These are phyloP conservation scores for Danio jaintianensis DNA, from an alignment of 2,797 vertebrate genomes.

Conservation along the genomic window DNA sequence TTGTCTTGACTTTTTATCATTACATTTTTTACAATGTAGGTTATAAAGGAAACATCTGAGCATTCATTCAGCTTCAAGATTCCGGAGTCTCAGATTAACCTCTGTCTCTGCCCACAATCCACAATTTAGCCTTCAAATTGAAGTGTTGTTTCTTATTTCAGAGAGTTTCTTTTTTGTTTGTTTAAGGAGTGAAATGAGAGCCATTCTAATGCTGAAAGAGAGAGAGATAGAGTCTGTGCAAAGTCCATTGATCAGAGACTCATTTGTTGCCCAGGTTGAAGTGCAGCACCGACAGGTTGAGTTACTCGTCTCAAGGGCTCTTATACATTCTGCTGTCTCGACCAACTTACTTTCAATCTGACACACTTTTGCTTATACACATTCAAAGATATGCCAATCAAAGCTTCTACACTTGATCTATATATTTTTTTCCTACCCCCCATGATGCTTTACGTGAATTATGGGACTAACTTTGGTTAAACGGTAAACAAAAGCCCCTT, in stretches of 20 bases:
- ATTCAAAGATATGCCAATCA: slow-evolving; percentile 15
- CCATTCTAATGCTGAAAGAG: slow-evolving; percentile 26
- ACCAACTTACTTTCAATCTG: slow-evolving; percentile 26
- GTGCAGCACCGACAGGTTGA: slow-evolving; percentile 37
- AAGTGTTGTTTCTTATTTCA: slow-evolving; percentile 46
- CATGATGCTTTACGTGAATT: too few species aligned
- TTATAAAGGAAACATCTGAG: background rate
- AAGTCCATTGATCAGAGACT: slow-evolving; percentile 32
- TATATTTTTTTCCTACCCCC: too few species aligned
- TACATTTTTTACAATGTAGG: too few species aligned
- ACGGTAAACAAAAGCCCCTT: too few species aligned
- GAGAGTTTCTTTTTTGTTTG: slow-evolving; percentile 28
- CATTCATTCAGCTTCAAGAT: slow-evolving; percentile 15
- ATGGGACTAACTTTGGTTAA: too few species aligned
- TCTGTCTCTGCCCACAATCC: slow-evolving; percentile 2
- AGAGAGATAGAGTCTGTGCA: slow-evolving; percentile 1
- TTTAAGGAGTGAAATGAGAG: slow-evolving; percentile 43
- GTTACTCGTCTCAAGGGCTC: slow-evolving; percentile 48
- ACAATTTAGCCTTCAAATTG: slow-evolving; percentile 23
- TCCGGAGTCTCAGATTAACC: slow-evolving; percentile 29
- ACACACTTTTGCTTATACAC: slow-evolving; percentile 10
- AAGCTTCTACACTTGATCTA: background rate
- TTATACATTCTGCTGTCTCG: slow-evolving; percentile 30
- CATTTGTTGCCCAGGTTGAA: slow-evolving; percentile 30
- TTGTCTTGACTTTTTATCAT: too few species aligned